phyloP scores from a whole-genome alignment of 2,888 invertebrate species.

The Melieria crassipennis region DNA sequence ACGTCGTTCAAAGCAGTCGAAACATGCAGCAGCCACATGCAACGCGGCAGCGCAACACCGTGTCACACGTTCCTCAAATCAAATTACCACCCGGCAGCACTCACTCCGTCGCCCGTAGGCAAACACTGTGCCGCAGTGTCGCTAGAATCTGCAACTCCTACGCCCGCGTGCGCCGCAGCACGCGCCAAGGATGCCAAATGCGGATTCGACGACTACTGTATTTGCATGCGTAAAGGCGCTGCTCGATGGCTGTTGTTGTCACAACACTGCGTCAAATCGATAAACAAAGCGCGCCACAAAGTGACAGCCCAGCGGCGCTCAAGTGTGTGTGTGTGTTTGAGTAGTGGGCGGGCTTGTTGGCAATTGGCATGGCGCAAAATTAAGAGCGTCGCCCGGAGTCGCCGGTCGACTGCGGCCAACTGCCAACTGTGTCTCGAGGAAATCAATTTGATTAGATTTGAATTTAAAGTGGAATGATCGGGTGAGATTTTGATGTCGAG shows the following conservation, averaged over 20 bases:
- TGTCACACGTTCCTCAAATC: constrained; percentile 51
- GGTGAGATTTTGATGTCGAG: constrained; percentile 55
- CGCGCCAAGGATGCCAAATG: neutral
- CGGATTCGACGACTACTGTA: constrained; percentile 10
- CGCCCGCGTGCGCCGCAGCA: neutral
- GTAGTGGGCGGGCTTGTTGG: constrained; percentile 36
- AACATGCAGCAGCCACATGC: constrained; percentile 8
- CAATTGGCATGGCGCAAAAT: constrained; percentile 39
- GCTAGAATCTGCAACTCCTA: constrained; percentile 19
- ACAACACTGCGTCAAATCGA: constrained; percentile 61
- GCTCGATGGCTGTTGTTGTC: constrained; percentile 48
- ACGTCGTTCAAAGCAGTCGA: constrained; percentile 28
- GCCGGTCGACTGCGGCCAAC: neutral
- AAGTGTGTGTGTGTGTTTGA: constrained; percentile 24
- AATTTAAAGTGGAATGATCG: constrained; percentile 61
- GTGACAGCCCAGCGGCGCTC: constrained; percentile 32
- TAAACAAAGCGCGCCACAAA: constrained; percentile 50
- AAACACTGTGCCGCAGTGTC: neutral
- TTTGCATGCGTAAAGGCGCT: constrained; percentile 35
- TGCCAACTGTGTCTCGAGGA: constrained; percentile 23
- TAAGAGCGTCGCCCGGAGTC: constrained; percentile 33
- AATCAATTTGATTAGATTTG: constrained; percentile 65
- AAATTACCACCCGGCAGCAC: constrained; percentile 48
- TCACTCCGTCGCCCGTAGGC: neutral
- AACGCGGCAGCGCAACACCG: constrained; percentile 23